Evolutionary conservation across 2,113 vertebrate species (phyloP).

Genomic region (Atractosteus spatula): DNA sequence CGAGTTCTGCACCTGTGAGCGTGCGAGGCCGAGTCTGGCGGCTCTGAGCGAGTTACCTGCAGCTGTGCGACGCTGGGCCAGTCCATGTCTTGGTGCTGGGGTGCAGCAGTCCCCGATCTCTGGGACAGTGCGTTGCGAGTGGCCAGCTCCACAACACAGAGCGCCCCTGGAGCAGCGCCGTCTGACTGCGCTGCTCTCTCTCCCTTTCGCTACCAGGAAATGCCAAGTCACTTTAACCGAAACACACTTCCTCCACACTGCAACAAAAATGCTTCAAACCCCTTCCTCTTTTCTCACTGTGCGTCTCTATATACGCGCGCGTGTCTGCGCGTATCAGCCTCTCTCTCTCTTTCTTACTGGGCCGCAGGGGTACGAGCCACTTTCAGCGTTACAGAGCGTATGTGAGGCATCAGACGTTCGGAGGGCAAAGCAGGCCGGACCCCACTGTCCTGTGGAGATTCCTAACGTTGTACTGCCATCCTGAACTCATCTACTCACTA

Average conservation of each 20-base stretch:
- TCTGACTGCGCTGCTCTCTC: slow-evolving; percentile 24
- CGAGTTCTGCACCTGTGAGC: too few species aligned
- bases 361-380: too few species aligned
- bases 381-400: too few species aligned
- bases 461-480: too few species aligned
- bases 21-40: slow-evolving; percentile 8
- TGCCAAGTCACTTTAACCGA: slow-evolving; percentile 69
- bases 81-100: slow-evolving; percentile 71
- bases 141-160: slow-evolving; percentile 37
- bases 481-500: too few species aligned
- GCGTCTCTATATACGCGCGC: slow-evolving; percentile 4
- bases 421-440: too few species aligned
- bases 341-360: neutral
- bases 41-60: slow-evolving; percentile 57
- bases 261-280: slow-evolving; percentile 25
- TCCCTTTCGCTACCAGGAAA: slow-evolving; percentile 69
- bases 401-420: too few species aligned
- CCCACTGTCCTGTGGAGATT: too few species aligned
- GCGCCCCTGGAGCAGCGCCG: slow-evolving; percentile 22
- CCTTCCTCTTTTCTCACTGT: slow-evolving; percentile 57
- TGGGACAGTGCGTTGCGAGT: neutral
- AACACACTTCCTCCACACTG: slow-evolving; percentile 64
- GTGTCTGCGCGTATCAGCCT: neutral
- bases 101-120: slow-evolving; percentile 19
- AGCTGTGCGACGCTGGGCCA: slow-evolving; percentile 54